Base-by-base conservation (phyloP, 2,888 invertebrate genomes). In the Phyllotreta striolata region DNA sequence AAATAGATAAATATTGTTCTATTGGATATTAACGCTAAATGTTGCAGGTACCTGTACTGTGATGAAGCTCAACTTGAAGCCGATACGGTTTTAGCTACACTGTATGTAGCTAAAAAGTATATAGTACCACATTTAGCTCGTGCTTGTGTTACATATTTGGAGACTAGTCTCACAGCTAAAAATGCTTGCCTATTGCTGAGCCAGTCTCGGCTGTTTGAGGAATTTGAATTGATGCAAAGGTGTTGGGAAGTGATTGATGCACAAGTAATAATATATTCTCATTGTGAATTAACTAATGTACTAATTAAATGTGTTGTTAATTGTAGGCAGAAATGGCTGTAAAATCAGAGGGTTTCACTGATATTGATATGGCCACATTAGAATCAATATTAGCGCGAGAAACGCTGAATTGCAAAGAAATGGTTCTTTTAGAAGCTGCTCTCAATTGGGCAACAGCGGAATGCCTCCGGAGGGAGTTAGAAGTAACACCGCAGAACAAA, bases 211-310 rank as follows among this genome's bases (percentile, higher is more conserved):
- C 87, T 98, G 64, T 97, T 97, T 85, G 97, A 98, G 83, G 97
- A 98, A 83, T 94, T 95, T 63, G 96, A 97, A 80, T 86, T 98
- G 74, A 96, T 96, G 95, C 93, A 95, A 83, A 87, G 95, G 73
- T 96, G 96, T 85, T 96, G 95, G 95, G 95, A 96, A 86, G 96
- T 97, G 68, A 96, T 98, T 80, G 97, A 97, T 84, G 97, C 97
- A 60, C 93, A 93, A 91, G 93, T 93, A 69, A 8, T 40, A n/a
- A 54, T n/a, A 24, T 24, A 24, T 24, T 24, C 4, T 24, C 4
- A 4, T n/a, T 24, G 24, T 24, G 2, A 51, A 51, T 37, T 10
- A 13, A n/a, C 10, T 37, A 51, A 51, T 5, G 8, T 24, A 24
- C 14, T 44, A n/a, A 7, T 44, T 44, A 44, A 44, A 44, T n/a